Evolutionary conservation across 2,888 invertebrate species (phyloP), one percentile per base, ranked within the genome.

Genomic region (Phyto melanocephala): DNA sequence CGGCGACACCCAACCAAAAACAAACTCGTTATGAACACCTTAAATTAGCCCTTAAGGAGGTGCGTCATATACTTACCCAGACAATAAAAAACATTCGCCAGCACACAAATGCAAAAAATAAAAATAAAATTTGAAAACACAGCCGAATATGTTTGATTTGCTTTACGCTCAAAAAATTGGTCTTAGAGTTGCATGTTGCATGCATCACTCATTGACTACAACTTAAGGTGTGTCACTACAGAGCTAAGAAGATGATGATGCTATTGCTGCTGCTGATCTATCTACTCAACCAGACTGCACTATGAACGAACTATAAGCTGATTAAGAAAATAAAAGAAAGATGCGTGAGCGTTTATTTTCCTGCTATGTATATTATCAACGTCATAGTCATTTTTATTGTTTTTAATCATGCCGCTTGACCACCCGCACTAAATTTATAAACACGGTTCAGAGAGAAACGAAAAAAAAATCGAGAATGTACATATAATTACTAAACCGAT

Each of bases 1-100:
- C 84, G 87, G 88, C 87, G 88, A 89, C 89, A 88, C 88, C 87
- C 88, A 85, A 87, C 84, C 85, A 83, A 87, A 87, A 88, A 88
- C 88, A 88, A 88, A 88, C 85, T 85, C 76, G 86, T 86, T 87
- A 81, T 84, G 83, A 85, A 85, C 85, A 82, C 77, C 74, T 82
- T 76, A 81, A 84, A 81, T 83, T 79, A 82, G 82, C 84, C 75
- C 72, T 75, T 77, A 84, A 84, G 82, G 84, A 84, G 82, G 79
- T 81, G 81, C 78, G 77, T 77, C 78, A 78, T 72, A 72, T 77
- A 58, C 68, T 74, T 67, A 45, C 72, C 37, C 71, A 67, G 50
- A 37, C 58, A 52, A 47, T 42, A 24, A 67, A 37, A 37, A 50
- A 58, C 71, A 71, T 60, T 33, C 37, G 65, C 42, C 42, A n/a